Evolutionary conservation across 2,888 invertebrate genomes (phyloP), one percentile per base, ranked within the genome.

Genomic region (Gibbula magus): DNA sequence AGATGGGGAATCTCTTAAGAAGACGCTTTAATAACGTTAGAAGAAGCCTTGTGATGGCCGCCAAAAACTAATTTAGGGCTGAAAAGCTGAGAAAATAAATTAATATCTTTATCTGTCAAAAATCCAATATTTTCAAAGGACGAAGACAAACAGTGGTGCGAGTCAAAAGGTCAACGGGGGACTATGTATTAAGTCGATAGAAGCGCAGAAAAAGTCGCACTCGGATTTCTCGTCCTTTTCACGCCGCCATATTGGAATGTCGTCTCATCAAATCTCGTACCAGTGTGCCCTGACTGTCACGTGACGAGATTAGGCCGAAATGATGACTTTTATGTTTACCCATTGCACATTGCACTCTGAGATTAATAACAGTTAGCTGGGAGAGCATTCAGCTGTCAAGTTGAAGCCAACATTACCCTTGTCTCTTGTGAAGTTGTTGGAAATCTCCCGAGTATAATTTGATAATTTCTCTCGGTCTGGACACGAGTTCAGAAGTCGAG

Each of bases 11-110:
- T 70, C 35, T 70, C 70, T 35, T 70, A 70, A 35, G 70, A 70
- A 70, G 70, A 35, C 32, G n/a, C n/a, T n/a, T 70, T 70, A 70
- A 70, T 70, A 70, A 70, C 70, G 35, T 61, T 45, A 2, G 39
- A 18, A 20, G 70, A 70, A 70, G 70, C 70, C 70, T 70, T 16
- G 70, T 39, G 35, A 70, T 32, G 39, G 18, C 32, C 32, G 20
- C 20, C 32, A 70, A 70, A 70, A 70, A 35, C 39, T 70, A 35
- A 70, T 70, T 70, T 70, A 35, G 35, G 70, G 18, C 32, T 35
- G 70, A 70, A 70, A 70, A 70, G 70, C 70, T 70, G n/a, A 35
- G 35, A 70, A 70, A 70, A 70, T 70, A 70, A 70, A 70, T 70
- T 70, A 70, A 39, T 35, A 70, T 70, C 70, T 70, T 70, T 20